phyloP scores from a whole-genome alignment of 2,113 vertebrate genomes.

The Festucalex cinctus region DNA sequence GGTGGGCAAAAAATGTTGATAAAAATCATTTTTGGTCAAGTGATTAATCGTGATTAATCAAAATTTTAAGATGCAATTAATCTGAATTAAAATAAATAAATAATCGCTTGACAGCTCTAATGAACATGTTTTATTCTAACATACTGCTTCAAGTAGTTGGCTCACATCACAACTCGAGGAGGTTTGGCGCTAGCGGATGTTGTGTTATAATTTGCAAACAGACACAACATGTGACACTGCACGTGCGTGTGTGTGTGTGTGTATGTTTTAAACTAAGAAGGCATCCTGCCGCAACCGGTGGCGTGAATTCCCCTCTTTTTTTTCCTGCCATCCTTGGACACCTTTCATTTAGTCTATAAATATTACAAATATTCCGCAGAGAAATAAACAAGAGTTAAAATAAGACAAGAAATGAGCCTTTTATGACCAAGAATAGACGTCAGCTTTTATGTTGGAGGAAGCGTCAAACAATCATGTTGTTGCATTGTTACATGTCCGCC shows the following conservation, averaged over 20 bases:
- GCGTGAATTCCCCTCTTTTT: slow-evolving; percentile 38
- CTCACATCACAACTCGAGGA: slow-evolving; percentile 47
- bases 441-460: slow-evolving; percentile 78
- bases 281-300: slow-evolving; percentile 44
- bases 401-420: slow-evolving; percentile 66
- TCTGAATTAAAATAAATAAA: no score
- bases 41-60: no score
- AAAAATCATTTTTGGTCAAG: no score
- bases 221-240: slow-evolving; percentile 2
- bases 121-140: no score
- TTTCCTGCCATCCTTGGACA: slow-evolving; percentile 21
- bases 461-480: slow-evolving; percentile 78
- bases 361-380: slow-evolving; percentile 60
- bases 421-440: slow-evolving; percentile 73
- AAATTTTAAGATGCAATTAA: no score
- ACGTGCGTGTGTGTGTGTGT: slow-evolving; percentile 9
- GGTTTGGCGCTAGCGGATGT: slow-evolving; percentile 58
- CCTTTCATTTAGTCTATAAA: slow-evolving; percentile 70
- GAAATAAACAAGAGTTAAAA: slow-evolving; percentile 76
- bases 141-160: slow-evolving; percentile 22
- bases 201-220: slow-evolving; percentile 37
- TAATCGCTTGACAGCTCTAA: no score
- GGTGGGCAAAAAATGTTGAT: no score
- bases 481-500: slow-evolving; percentile 81
- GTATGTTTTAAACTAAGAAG: slow-evolving; percentile 1